phyloP scores from a whole-genome alignment of 1,140 invertebrate species.

The Scaptodrosophila lebanonensis region DNA sequence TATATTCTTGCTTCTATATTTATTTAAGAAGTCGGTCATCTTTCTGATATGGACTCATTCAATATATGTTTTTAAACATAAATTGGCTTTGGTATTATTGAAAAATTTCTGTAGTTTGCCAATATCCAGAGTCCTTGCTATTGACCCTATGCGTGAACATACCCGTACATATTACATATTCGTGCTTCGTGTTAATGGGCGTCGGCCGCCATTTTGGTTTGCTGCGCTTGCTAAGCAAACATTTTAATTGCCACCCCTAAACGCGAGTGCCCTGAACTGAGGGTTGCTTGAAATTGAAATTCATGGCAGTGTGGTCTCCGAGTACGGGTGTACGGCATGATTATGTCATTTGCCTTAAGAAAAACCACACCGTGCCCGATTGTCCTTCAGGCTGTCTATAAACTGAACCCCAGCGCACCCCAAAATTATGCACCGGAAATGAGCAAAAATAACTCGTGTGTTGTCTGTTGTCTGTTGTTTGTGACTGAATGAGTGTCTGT shows the following conservation, averaged over 20 bases:
- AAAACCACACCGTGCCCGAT: constrained; percentile 27
- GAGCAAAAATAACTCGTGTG: constrained; percentile 36
- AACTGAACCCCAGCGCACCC: too few relatives aligned
- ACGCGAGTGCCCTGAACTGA: neutral
- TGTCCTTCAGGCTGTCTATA: too few relatives aligned
- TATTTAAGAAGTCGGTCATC: too few relatives aligned
- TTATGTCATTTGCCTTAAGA: constrained; percentile 62
- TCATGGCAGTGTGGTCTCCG: constrained; percentile 4
- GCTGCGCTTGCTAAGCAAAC: constrained; percentile 38
- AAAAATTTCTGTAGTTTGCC: too few relatives aligned
- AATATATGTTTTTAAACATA: too few relatives aligned
- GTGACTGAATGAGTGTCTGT: too few relatives aligned
- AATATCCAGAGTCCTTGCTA: too few relatives aligned
- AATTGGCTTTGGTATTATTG: too few relatives aligned
- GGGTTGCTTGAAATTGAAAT: constrained; percentile 58
- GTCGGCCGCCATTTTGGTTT: constrained; percentile 54
- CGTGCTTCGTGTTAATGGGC: neutral
- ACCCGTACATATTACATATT: constrained; percentile 1
- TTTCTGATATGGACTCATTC: too few relatives aligned
- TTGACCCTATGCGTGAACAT: neutral
- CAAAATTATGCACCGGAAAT: constrained; percentile 11
- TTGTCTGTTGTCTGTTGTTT: constrained; percentile 6
- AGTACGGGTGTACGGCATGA: constrained; percentile 45
- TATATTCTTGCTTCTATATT: too few relatives aligned
- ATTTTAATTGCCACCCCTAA: constrained; percentile 70